Conservation (phyloP, 2,113 vertebrate species). For the Heterochromis multidens region DNA sequence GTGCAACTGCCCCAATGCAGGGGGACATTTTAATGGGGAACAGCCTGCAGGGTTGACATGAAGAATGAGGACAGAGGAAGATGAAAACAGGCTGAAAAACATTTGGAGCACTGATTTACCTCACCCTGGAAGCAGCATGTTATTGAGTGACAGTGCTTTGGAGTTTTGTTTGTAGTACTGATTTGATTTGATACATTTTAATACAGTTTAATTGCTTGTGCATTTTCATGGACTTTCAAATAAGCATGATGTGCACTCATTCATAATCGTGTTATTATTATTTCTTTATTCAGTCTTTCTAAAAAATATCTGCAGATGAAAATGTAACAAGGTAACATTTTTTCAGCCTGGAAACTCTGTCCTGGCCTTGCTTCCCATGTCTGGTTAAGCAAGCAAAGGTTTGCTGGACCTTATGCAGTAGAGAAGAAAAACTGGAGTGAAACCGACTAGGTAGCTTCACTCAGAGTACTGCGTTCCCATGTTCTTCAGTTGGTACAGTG, state of each 20-base stretch:
- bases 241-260: neutral
- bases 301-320: neutral
- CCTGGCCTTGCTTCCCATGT: neutral
- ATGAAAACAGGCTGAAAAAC: constrained; percentile 3
- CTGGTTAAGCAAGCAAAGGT: neutral
- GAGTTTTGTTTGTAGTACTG: neutral
- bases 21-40: constrained; percentile 3
- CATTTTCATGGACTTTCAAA: neutral
- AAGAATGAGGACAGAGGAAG: neutral
- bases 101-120: neutral
- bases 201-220: neutral
- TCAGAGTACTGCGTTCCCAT: neutral
- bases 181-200: neutral
- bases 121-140: neutral
- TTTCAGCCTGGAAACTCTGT: neutral
- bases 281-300: neutral
- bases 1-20: neutral
- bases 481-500: neutral
- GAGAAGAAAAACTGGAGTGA: neutral
- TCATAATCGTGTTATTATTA: neutral
- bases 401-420: neutral
- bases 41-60: neutral
- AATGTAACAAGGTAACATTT: neutral
- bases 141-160: neutral
- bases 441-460: neutral